A percentile compares a stretch with the other conserved stretches of the same genome.
These are phyloP conservation scores for Sitta europaea DNA, from an alignment of 2,113 vertebrate species.

Conservation along the genomic window DNA sequence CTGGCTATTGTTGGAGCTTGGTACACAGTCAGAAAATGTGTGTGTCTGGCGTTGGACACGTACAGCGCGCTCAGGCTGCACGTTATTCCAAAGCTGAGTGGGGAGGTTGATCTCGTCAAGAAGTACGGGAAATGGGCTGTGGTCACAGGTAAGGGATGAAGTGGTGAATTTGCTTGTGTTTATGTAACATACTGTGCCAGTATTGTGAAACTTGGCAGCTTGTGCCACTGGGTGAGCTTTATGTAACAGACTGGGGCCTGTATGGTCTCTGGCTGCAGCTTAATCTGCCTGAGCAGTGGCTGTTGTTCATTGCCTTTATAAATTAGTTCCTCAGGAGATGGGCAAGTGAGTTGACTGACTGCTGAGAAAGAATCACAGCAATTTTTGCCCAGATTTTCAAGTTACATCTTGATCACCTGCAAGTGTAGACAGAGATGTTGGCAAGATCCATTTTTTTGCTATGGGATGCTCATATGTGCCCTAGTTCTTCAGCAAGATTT, in stretches of 20 bases:
- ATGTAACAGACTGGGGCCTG: not conserved
- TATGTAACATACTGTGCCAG: not conserved
- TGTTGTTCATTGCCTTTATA: not conserved
- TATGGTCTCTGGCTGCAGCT: not conserved
- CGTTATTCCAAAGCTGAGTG: slow-evolving; percentile 80
- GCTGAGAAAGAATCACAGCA: not conserved
- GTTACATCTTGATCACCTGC: not conserved
- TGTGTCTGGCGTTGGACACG: slow-evolving; percentile 74
- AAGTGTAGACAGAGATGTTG: not conserved
- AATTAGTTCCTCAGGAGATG: not conserved
- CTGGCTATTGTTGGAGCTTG: slow-evolving; percentile 88
- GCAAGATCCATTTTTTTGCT: not conserved
- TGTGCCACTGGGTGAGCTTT: not conserved
- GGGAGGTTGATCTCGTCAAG: slow-evolving; percentile 71
- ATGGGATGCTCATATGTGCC: not conserved
- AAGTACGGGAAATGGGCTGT: slow-evolving; percentile 90
- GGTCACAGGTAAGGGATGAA: slow-evolving; percentile 81
- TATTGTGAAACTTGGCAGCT: not conserved
- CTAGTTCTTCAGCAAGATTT: not conserved
- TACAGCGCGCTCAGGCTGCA: slow-evolving; percentile 81
- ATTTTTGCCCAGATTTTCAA: not conserved
- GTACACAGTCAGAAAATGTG: slow-evolving; percentile 78
- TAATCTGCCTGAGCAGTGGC: not conserved
- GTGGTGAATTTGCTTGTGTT: not conserved
- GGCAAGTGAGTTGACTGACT: not conserved